A percentile compares a stretch with the other conserved stretches of the same genome.
Conservation (phyloP, 2,113 vertebrate genomes). For the Seriola rivoliana region DNA sequence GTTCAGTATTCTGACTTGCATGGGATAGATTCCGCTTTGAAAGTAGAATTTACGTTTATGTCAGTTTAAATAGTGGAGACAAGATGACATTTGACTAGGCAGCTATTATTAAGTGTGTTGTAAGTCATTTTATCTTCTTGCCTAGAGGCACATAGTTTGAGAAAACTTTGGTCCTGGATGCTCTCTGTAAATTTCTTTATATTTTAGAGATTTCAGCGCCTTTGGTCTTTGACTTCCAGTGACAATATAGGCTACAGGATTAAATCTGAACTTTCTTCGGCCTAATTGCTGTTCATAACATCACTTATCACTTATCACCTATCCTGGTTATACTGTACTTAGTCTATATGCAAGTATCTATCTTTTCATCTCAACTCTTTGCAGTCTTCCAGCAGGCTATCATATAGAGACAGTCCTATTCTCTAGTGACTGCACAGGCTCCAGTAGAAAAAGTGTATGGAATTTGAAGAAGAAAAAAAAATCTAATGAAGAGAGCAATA, state of each 20-base stretch:
- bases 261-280: not conserved
- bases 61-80: slow-evolving; percentile 6
- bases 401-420: not conserved
- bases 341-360: too few relatives aligned
- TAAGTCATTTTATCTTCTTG: not conserved
- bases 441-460: slow-evolving; percentile 5
- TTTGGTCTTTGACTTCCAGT: not conserved
- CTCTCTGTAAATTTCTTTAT: not conserved
- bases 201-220: not conserved
- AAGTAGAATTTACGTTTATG: not conserved
- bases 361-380: not conserved
- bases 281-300: not conserved
- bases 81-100: not conserved
- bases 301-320: not conserved
- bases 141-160: not conserved
- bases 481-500: slow-evolving; percentile 52
- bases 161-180: not conserved
- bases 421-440: not conserved
- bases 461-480: not conserved
- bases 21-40: not conserved
- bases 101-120: slow-evolving; percentile 22
- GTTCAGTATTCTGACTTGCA: not conserved
- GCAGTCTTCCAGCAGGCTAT: not conserved
- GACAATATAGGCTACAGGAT: not conserved
- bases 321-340: too few relatives aligned